Conservation (phyloP, 2,888 invertebrate species). For the Julus scandinavius region DNA sequence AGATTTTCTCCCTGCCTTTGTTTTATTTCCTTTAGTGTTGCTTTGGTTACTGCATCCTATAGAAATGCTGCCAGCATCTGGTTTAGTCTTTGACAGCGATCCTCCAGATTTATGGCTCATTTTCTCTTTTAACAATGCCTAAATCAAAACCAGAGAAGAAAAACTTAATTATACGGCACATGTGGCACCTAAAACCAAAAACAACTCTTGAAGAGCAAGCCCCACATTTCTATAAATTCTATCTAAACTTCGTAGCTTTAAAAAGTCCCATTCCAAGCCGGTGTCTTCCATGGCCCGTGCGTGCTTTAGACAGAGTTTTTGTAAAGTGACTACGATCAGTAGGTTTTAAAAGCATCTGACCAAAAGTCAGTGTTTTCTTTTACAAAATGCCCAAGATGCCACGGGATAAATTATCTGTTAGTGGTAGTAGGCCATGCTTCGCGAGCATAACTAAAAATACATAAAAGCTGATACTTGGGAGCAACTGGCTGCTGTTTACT, state of each 20-base stretch:
- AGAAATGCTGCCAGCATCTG: neutral
- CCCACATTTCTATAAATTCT: constrained; percentile 50
- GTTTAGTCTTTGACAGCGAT: neutral
- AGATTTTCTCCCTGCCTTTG: neutral
- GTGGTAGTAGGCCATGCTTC: neutral
- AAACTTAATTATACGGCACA: neutral
- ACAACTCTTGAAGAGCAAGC: neutral
- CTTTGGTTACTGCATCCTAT: neutral
- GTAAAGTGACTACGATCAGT: neutral
- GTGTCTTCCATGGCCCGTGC: neutral
- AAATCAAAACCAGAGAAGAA: constrained; percentile 5
- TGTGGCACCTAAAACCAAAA: neutral
- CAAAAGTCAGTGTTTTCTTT: neutral
- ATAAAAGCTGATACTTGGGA: neutral
- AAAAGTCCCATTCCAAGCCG: constrained; percentile 40
- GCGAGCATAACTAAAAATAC: constrained; percentile 40
- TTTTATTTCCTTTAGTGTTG: constrained; percentile 40
- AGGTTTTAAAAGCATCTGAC: no score
- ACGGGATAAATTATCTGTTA: neutral
- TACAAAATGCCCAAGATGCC: neutral
- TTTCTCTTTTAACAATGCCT: constrained; percentile 35
- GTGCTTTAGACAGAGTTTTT: neutral
- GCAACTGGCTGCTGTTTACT: constrained; percentile 25
- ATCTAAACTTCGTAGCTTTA: constrained; percentile 37
- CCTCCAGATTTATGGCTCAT: constrained; percentile 53